A percentile compares a stretch with the other conserved stretches of the same genome.
phyloP scores from a whole-genome alignment of 2,797 vertebrate genomes.

The Syngnathus rostellatus region DNA sequence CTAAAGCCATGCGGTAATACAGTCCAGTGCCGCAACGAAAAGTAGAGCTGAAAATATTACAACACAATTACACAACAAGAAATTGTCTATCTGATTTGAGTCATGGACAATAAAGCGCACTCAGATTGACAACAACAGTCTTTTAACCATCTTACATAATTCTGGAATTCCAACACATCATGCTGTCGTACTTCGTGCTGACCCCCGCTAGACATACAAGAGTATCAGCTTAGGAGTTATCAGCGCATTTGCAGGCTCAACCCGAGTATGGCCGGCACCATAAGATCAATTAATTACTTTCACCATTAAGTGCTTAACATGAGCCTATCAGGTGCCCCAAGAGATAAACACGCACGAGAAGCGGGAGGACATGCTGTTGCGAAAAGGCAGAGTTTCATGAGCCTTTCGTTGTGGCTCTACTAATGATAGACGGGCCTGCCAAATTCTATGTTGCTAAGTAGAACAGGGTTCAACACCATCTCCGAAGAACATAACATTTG shows the following conservation, averaged over 20 bases:
- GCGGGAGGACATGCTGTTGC: background rate
- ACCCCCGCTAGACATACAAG: background rate
- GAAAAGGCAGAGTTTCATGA: background rate
- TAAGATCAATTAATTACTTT: constrained; percentile 1
- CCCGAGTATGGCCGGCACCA: background rate
- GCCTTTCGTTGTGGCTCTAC: background rate
- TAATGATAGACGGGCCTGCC: background rate
- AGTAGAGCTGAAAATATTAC: too few species aligned
- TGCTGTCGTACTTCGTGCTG: background rate
- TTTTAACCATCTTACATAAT: background rate
- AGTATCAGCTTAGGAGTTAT: constrained; percentile 14
- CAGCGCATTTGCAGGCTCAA: constrained; percentile 16
- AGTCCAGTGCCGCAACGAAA: background rate
- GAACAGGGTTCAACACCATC: background rate
- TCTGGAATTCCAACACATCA: background rate
- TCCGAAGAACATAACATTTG: constrained; percentile 14
- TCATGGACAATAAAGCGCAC: background rate
- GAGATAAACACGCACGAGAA: constrained; percentile 10
- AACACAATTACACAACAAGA: background rate
- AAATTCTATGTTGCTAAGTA: too few species aligned
- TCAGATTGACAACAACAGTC: too few species aligned
- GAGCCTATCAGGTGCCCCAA: background rate
- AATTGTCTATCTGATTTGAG: background rate
- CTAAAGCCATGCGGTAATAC: background rate
- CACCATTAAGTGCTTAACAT: background rate